A percentile compares a stretch with the other conserved stretches of the same genome.
Conservation (phyloP, 2,888 invertebrate species). For the Omphaloscelis lunosa region DNA sequence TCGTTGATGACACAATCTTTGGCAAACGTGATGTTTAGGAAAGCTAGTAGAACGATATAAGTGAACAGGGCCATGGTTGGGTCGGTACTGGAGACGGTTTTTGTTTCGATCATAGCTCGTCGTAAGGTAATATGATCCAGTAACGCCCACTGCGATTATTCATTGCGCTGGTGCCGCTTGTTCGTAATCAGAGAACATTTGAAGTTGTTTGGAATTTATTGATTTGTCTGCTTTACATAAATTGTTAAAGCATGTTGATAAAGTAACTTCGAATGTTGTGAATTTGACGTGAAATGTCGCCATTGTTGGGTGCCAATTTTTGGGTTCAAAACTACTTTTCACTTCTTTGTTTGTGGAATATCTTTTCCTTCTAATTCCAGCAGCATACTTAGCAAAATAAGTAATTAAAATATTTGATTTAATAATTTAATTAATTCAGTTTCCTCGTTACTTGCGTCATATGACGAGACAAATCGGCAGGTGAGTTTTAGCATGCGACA, state of each 20-base stretch:
- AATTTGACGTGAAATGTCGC: not conserved
- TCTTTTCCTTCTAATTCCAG: not conserved
- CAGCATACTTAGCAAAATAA: not conserved
- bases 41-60: conserved; percentile 32
- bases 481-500: not conserved
- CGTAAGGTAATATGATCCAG: conserved; percentile 31
- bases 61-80: conserved; percentile 54
- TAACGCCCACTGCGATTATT: conserved; percentile 54
- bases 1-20: conserved; percentile 44
- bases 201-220: not conserved
- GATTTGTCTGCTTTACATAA: not conserved
- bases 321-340: not conserved
- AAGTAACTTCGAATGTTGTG: not conserved
- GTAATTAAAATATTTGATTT: not conserved
- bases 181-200: not conserved
- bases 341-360: not conserved
- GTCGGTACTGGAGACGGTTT: conserved; percentile 23
- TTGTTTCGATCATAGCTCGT: not conserved
- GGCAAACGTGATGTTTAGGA: conserved; percentile 22
- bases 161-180: not conserved
- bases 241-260: not conserved
- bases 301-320: not conserved
- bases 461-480: not conserved
- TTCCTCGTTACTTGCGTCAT: not conserved
- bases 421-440: not conserved